Conservation (phyloP, 2,797 vertebrate genomes). For the Muscicapa striata region DNA sequence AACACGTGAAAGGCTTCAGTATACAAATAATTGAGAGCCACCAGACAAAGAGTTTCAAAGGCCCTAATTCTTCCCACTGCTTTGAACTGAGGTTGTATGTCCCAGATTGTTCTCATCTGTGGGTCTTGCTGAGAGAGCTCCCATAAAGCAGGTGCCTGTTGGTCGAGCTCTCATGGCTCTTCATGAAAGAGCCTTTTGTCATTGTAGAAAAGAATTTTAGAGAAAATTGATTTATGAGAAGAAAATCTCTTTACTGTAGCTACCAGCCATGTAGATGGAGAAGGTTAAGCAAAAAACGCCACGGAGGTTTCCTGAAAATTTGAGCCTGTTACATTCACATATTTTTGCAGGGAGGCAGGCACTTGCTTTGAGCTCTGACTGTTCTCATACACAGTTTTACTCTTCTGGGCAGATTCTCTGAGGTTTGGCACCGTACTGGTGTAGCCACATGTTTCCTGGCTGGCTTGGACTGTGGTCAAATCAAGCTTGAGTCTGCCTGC, state of each 20-base stretch:
- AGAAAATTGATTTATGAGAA: neutral
- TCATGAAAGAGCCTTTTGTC: neutral
- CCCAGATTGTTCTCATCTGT: neutral
- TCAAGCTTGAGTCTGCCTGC: neutral
- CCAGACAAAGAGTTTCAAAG: neutral
- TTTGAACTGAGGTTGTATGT: neutral
- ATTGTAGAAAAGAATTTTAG: neutral
- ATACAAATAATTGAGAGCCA: neutral
- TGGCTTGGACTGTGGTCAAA: neutral
- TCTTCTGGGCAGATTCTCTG: constrained; percentile 13
- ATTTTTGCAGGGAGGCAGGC: neutral
- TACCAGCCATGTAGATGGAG: neutral
- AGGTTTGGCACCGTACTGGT: neutral
- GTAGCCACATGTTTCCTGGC: constrained; percentile 10
- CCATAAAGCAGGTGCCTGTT: neutral
- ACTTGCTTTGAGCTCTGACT: constrained; percentile 1
- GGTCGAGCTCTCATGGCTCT: neutral
- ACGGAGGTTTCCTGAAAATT: neutral
- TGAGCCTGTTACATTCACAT: neutral
- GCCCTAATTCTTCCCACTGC: neutral
- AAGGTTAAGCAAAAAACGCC: neutral
- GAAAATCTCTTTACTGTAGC: neutral
- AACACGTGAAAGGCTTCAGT: neutral
- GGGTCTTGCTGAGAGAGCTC: neutral
- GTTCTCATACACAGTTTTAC: neutral